Evolutionary conservation across 2,797 vertebrate species (phyloP), one percentile per base, ranked within the genome.

Genomic region (Delichon dasypus): DNA sequence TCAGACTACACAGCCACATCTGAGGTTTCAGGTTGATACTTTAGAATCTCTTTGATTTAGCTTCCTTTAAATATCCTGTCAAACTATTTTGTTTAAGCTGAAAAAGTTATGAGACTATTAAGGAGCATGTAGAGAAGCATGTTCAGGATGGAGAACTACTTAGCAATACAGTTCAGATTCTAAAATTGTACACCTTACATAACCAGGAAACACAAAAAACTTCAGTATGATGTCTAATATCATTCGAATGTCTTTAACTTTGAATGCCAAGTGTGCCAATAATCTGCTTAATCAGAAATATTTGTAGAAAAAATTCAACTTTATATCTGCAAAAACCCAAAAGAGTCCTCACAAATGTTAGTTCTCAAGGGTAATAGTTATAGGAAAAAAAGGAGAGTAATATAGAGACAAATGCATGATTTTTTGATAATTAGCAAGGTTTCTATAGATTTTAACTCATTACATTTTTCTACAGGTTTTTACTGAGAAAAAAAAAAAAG

Each of bases 401-500:
- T 51, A 34, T 1, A 62, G 17, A 74, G 9, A 44, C 1, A 72
- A 65, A 57, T 15, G 3, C 40, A 40, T 51, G 9, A 32, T 42
- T 64, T 55, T 34, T 60, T 88, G 1, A 26, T 64, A 58, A 60
- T 62, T 85, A 38, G 7, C 64, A 20, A 45, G 3, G 0, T 1
- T 2, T 30, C 12, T 40, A 9, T 32, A 44, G 5, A 72, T 57
- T 53, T 93, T 42, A 83, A 54, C 3, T 11, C 11, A 62, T 25
- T 26, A 30, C 1, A 42, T 62, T 81, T 67, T 77, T 64, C 30
- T 44, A 32, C 15, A 38, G 1, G 2, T 38, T 62, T 83, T 62
- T 57, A 30, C 4, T 2, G 5, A 53, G 8, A 2, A 15, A 62
- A 21, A 36, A 18, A 18, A 44, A 20, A 6, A 38, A 38, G 0